These are phyloP conservation scores for Lamprotornis superbus DNA, from an alignment of 2,113 vertebrate genomes.

Conservation along the genomic window DNA sequence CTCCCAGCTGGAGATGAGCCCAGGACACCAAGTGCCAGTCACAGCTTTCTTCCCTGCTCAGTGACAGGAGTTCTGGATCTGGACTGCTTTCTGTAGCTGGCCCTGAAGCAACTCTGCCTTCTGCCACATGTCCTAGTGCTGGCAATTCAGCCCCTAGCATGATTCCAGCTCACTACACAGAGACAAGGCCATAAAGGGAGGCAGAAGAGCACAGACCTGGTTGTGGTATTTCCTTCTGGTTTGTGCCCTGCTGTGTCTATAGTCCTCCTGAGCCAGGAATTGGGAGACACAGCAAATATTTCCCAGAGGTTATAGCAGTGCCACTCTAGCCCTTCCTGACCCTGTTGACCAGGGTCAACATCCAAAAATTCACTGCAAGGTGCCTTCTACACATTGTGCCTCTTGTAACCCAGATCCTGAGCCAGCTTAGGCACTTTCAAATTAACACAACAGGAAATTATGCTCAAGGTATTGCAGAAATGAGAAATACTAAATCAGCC, in stretches of 20 bases:
- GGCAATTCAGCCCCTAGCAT: background rate
- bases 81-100: background rate
- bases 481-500: background rate
- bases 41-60: background rate
- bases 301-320: background rate
- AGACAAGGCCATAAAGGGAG: background rate
- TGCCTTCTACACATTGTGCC: background rate
- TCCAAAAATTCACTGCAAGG: background rate
- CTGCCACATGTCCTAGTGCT: background rate
- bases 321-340: background rate
- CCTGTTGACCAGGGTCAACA: background rate
- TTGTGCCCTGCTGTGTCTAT: background rate
- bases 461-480: background rate
- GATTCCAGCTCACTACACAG: background rate
- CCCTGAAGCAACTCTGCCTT: background rate
- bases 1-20: background rate
- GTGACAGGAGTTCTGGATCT: background rate
- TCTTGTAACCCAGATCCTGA: background rate
- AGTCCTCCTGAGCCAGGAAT: background rate
- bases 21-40: background rate
- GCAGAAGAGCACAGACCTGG: background rate
- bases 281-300: background rate
- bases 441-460: background rate
- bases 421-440: background rate
- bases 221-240: background rate